phyloP scores from a whole-genome alignment of 2,113 vertebrate species.

The Indri indri region DNA sequence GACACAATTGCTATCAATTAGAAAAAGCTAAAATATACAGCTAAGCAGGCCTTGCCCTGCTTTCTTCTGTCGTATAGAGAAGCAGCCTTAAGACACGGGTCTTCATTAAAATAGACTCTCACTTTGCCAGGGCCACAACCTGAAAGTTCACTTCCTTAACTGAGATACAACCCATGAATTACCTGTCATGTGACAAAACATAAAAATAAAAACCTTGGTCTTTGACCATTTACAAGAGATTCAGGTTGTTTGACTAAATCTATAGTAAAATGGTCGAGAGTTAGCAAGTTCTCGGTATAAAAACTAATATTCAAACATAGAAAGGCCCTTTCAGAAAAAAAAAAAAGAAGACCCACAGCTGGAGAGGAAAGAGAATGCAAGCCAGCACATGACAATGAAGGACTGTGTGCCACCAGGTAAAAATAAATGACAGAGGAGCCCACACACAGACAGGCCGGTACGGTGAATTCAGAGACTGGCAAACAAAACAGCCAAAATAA shows the following conservation, averaged over 20 bases:
- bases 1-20: background rate
- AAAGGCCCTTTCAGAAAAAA: background rate
- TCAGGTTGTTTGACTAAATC: background rate
- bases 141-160: background rate
- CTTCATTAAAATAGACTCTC: background rate
- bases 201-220: background rate
- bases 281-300: background rate
- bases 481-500: background rate
- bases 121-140: background rate
- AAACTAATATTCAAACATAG: background rate
- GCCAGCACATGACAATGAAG: background rate
- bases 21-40: conserved; percentile 8
- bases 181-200: background rate
- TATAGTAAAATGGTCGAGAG: background rate
- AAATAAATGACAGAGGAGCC: conserved; percentile 17
- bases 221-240: background rate
- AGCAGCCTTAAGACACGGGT: background rate
- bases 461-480: background rate
- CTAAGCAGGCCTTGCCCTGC: background rate
- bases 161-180: background rate
- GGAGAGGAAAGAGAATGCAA: background rate
- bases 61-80: background rate
- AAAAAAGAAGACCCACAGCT: background rate
- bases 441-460: background rate
- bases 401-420: background rate